Evolutionary conservation across 2,113 vertebrate genomes (phyloP).

Genomic region (Vicugna pacos): DNA sequence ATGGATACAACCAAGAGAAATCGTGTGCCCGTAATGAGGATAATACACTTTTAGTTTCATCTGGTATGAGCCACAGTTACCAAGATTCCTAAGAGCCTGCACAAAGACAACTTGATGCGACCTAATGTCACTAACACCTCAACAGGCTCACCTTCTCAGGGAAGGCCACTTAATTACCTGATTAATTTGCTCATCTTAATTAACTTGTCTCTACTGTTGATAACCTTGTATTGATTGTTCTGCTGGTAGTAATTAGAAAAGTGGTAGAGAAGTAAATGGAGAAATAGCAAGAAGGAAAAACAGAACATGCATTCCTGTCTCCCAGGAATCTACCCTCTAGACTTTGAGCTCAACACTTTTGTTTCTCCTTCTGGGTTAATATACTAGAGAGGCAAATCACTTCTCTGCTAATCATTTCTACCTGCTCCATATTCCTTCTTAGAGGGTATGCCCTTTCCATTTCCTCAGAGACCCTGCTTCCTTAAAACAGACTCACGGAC

Average conservation of each 20-base stretch:
- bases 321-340: not conserved
- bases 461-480: not conserved
- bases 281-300: not conserved
- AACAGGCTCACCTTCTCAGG: constrained; percentile 62
- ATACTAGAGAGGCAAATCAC: not conserved
- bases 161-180: constrained; percentile 76
- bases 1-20: constrained; percentile 37
- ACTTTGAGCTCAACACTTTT: not conserved
- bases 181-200: constrained; percentile 81
- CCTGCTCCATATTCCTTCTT: not conserved
- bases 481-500: too few species aligned
- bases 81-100: not conserved
- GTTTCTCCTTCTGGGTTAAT: constrained; percentile 20
- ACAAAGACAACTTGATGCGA: constrained; percentile 60
- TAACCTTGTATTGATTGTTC: constrained; percentile 79
- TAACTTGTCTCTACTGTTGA: constrained; percentile 77
- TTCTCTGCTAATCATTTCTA: not conserved
- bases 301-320: not conserved
- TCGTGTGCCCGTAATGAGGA: not conserved
- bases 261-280: constrained; percentile 31
- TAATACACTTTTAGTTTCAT: not conserved
- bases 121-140: constrained; percentile 46
- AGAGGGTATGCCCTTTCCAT: not conserved
- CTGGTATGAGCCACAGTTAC: not conserved
- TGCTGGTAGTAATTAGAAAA: constrained; percentile 76